Conservation (phyloP, 2,888 invertebrate species). For the Crematogaster levior region DNA sequence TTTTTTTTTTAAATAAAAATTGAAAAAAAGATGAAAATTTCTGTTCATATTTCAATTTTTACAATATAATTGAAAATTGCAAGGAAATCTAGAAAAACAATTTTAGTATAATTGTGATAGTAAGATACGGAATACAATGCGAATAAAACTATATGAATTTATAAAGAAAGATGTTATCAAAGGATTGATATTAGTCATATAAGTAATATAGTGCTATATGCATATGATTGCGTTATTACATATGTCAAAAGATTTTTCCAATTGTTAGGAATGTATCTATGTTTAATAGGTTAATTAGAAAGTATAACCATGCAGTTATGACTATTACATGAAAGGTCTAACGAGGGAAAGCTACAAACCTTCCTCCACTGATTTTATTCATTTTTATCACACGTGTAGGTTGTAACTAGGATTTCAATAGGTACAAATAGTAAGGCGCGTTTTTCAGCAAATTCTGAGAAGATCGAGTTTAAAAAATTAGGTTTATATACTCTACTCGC, state of each 20-base stretch:
- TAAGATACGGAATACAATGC: neutral
- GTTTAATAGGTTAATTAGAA: neutral
- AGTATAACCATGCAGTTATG: constrained; percentile 51
- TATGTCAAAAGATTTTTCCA: neutral
- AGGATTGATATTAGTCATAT: neutral
- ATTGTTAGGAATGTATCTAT: constrained; percentile 14
- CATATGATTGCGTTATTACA: too few species aligned
- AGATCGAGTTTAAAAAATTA: too few species aligned
- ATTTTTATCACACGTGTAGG: too few species aligned
- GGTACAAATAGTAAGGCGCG: too few species aligned
- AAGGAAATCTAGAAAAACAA: neutral
- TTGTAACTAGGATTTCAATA: too few species aligned
- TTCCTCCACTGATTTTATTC: too few species aligned
- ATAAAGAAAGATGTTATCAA: neutral
- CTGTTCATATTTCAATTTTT: neutral
- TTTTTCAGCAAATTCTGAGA: too few species aligned
- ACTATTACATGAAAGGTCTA: constrained; percentile 50
- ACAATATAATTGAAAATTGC: neutral
- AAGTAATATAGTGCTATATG: neutral
- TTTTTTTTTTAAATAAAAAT: neutral
- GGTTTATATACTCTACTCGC: too few species aligned
- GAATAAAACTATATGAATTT: neutral
- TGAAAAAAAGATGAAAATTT: neutral
- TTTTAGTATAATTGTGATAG: neutral
- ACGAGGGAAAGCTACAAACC: too few species aligned